Base-by-base conservation (phyloP, 2,888 invertebrate species). In the Acleris literana region DNA sequence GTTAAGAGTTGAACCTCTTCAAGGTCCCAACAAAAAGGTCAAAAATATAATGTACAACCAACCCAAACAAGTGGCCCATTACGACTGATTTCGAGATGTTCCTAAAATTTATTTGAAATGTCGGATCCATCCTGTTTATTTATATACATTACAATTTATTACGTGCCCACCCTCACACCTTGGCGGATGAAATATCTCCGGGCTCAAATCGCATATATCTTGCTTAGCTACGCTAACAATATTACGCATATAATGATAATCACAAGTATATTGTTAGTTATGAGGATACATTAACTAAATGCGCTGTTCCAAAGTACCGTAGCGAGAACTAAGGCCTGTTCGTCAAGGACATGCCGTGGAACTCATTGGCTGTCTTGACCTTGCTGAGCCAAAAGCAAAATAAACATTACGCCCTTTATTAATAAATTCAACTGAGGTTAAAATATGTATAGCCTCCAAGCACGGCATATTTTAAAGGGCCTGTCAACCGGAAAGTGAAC, bases 191-290 rank as follows among this genome's bases (percentile, higher is more conserved):
- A 52, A 61, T 56, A 61, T 65, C 43, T 56, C 56, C 65, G 9
- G 39, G 65, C 53, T 48, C 33, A 20, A 55, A 55, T 56, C 61
- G 29, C 56, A 66, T 62, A 46, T 53, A 62, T 66, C 48, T 53
- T 62, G 29, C 46, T 66, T 66, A 66, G 66, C 52, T 22, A 66
- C 56, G 52, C 57, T 53, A 66, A 66, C 61, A 61, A 60, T 66
- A 54, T 60, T 57, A 66, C 66, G 61, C 52, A 52, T 62, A 48
- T 62, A 62, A 66, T 62, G 66, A 66, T 66, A 66, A 66, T 66
- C 66, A 53, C 61, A 66, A 62, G 52, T 66, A 62, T 66, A 66
- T 66, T 62, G 66, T 66, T 66, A 66, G 61, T 66, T 66, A 66
- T 62, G 61, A 48, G 62, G 62, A 62, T 61, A 56, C 62, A 61